Percentiles rank a stretch among this genome's conserved stretches.
Conservation (phyloP, 2,797 vertebrate genomes). For the Valencia hispanica region DNA sequence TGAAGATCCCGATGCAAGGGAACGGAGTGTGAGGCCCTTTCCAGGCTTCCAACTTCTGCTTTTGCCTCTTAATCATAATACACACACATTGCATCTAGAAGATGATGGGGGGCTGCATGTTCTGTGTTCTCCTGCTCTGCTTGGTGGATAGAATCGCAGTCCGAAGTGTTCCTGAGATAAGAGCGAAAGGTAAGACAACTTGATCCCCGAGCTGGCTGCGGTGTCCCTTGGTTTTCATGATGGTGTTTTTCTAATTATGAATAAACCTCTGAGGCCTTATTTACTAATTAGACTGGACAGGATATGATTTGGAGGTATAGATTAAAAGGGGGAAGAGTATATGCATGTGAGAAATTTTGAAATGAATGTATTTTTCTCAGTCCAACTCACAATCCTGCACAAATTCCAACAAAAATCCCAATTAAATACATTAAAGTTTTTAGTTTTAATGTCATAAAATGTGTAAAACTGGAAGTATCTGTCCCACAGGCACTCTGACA, state of each 20-base stretch:
- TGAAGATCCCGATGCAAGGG: conserved; percentile 71
- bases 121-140: conserved; percentile 68
- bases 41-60: conserved; percentile 42
- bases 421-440: neutral
- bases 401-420: neutral
- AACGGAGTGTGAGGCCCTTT: conserved; percentile 66
- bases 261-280: neutral
- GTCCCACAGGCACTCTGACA: neutral
- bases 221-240: neutral
- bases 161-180: conserved; percentile 45
- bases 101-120: conserved; percentile 66
- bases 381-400: neutral
- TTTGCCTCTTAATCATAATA: conserved; percentile 35
- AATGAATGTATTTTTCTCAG: neutral
- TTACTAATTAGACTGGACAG: neutral
- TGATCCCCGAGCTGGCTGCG: neutral
- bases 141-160: conserved; percentile 44
- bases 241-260: neutral
- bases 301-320: neutral
- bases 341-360: neutral
- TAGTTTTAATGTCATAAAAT: neutral
- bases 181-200: conserved; percentile 68
- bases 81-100: conserved; percentile 43
- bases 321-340: neutral
- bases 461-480: neutral